phyloP scores from a whole-genome alignment of 2,797 vertebrate species.

The Pseudomugil gertrudae region DNA sequence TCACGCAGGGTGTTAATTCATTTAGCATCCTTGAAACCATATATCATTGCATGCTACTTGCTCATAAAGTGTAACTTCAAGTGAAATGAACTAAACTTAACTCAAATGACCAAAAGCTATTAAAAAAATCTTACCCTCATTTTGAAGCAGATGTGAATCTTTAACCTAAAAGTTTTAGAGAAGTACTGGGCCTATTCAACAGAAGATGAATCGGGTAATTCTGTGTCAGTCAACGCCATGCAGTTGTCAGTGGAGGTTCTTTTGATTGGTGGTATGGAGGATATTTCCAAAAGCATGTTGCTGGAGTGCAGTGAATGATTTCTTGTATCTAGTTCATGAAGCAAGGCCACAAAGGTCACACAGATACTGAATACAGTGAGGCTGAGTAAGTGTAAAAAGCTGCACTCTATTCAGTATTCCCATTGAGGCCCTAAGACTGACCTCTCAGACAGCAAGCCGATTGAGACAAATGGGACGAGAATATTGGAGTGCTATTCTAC shows the following conservation, averaged over 20 bases:
- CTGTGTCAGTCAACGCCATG: slow-evolving; percentile 9
- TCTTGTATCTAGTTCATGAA: slow-evolving; percentile 39
- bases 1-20: slow-evolving; percentile 50
- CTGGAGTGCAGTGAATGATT: slow-evolving; percentile 39
- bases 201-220: slow-evolving; percentile 8
- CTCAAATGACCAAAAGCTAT: slow-evolving; percentile 10
- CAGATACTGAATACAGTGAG: slow-evolving; percentile 52
- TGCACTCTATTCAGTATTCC: slow-evolving; percentile 73
- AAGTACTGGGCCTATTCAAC: slow-evolving; percentile 16
- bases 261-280: slow-evolving; percentile 20
- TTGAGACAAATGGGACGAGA: slow-evolving; percentile 78
- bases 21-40: slow-evolving; percentile 28
- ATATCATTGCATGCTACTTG: slow-evolving; percentile 28
- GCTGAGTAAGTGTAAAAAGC: slow-evolving; percentile 73
- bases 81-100: background rate
- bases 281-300: slow-evolving; percentile 35
- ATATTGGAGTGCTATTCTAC: slow-evolving; percentile 62
- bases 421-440: slow-evolving; percentile 70
- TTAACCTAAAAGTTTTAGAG: slow-evolving; percentile 29
- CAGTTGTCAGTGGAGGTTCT: slow-evolving; percentile 25
- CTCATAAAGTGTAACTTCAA: slow-evolving; percentile 7
- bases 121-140: slow-evolving; percentile 20
- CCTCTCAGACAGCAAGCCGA: slow-evolving; percentile 69
- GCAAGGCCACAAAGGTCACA: slow-evolving; percentile 68
- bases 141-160: slow-evolving; percentile 21